A percentile compares a stretch with the other conserved stretches of the same genome.
These are phyloP conservation scores for Catocala fraxini DNA, from an alignment of 2,888 invertebrate genomes.

Conservation along the genomic window DNA sequence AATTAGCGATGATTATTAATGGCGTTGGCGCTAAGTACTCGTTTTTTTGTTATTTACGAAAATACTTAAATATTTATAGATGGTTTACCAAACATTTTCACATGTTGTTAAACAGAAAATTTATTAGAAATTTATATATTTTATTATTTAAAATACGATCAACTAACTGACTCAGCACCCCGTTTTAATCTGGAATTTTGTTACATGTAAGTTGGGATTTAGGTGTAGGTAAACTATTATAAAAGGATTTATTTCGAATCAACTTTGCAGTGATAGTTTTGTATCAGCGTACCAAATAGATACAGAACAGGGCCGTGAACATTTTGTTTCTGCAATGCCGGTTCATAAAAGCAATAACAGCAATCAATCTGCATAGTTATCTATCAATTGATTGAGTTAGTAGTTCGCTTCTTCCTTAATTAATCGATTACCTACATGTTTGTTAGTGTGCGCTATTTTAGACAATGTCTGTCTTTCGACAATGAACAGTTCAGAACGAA, in stretches of 20 bases:
- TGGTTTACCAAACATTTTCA: slow-evolving; percentile 19
- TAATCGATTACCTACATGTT: slow-evolving; percentile 28
- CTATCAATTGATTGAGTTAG: slow-evolving; percentile 45
- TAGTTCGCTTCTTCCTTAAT: slow-evolving; percentile 28
- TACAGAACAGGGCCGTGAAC: not conserved
- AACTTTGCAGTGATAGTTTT: too few relatives aligned
- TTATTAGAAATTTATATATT: slow-evolving; percentile 6
- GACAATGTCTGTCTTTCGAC: slow-evolving; percentile 24
- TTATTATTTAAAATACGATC: slow-evolving; percentile 18
- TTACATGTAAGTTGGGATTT: slow-evolving; percentile 12
- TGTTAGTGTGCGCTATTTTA: slow-evolving; percentile 19
- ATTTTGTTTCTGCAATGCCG: slow-evolving; percentile 19
- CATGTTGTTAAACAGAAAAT: slow-evolving; percentile 6
- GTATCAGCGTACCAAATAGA: not conserved
- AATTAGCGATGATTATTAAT: slow-evolving; percentile 38
- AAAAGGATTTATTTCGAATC: not conserved
- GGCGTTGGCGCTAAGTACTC: slow-evolving; percentile 30
- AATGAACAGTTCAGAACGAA: slow-evolving; percentile 2
- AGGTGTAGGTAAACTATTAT: slow-evolving; percentile 7
- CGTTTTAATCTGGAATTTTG: slow-evolving; percentile 11
- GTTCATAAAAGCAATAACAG: slow-evolving; percentile 34
- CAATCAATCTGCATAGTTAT: slow-evolving; percentile 41
- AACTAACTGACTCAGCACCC: slow-evolving; percentile 4
- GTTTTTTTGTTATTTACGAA: slow-evolving; percentile 21
- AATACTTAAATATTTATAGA: slow-evolving; percentile 33